These are phyloP conservation scores for Hyposoter dolosus DNA, from an alignment of 2,888 invertebrate species.

Conservation along the genomic window DNA sequence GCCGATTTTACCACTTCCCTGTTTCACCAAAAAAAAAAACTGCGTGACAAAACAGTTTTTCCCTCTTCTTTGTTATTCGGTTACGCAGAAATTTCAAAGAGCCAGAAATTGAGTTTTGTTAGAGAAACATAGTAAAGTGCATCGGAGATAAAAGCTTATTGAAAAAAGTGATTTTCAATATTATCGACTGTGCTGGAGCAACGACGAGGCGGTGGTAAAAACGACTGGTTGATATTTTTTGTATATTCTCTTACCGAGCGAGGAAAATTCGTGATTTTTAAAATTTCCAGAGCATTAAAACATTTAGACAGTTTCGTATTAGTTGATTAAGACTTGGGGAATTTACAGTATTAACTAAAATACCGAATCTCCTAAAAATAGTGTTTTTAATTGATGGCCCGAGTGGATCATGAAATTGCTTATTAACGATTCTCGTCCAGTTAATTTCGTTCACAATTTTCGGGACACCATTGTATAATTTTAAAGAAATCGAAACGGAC, in stretches of 20 bases:
- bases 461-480: neutral
- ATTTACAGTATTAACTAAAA: slow-evolving; percentile 50
- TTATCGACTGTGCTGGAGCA: neutral
- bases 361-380: neutral
- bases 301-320: slow-evolving; percentile 29
- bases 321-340: slow-evolving; percentile 51
- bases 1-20: slow-evolving; percentile 63
- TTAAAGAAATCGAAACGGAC: slow-evolving; percentile 63
- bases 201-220: slow-evolving; percentile 57
- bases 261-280: slow-evolving; percentile 34
- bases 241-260: slow-evolving; percentile 46
- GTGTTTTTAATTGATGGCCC: neutral
- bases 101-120: slow-evolving; percentile 56
- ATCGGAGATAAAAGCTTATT: slow-evolving; percentile 41
- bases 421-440: neutral
- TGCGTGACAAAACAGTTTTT: slow-evolving; percentile 16
- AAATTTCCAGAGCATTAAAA: slow-evolving; percentile 4
- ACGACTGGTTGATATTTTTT: slow-evolving; percentile 46
- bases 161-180: slow-evolving; percentile 28
- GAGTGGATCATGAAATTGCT: neutral
- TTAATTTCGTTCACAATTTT: neutral
- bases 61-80: slow-evolving; percentile 11
- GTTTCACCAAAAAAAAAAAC: slow-evolving; percentile 36
- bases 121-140: slow-evolving; percentile 53
- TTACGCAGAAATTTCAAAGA: neutral